Conservation (phyloP, 2,888 invertebrate genomes). For the Cryptus viduatorius region DNA sequence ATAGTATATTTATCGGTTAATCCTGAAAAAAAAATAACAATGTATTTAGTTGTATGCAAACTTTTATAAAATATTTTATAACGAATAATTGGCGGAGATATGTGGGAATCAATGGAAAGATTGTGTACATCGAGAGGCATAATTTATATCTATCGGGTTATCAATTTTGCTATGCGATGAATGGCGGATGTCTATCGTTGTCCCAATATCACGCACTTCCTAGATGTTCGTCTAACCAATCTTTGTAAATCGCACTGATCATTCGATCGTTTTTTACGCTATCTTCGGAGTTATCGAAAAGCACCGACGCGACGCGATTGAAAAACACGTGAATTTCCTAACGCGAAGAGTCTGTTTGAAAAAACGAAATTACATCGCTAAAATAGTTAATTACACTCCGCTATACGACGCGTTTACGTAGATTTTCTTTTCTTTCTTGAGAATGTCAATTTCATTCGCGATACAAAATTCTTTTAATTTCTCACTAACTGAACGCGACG, state of each 20-base stretch:
- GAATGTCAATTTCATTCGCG: neutral
- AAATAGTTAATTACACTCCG: neutral
- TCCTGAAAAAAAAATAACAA: conserved; percentile 66
- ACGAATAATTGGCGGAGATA: neutral
- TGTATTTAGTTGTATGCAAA: neutral
- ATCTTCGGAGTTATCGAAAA: neutral
- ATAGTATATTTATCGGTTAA: conserved; percentile 70
- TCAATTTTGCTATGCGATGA: neutral
- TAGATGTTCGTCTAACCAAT: neutral
- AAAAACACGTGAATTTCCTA: neutral
- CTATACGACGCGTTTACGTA: neutral
- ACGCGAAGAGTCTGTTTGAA: neutral
- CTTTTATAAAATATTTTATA: neutral
- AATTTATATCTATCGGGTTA: conserved; percentile 7
- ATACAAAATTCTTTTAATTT: conserved; percentile 14
- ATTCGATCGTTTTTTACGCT: neutral
- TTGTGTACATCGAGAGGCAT: neutral
- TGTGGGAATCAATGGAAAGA: neutral
- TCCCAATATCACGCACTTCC: conserved; percentile 23
- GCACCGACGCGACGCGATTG: neutral
- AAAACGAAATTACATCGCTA: neutral
- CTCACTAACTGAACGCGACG: neutral
- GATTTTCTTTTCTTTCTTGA: too few species aligned
- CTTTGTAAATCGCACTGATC: neutral
- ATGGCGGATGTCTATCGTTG: neutral